phyloP scores from a whole-genome alignment of 2,113 vertebrate genomes.

The Ellobius talpinus region DNA sequence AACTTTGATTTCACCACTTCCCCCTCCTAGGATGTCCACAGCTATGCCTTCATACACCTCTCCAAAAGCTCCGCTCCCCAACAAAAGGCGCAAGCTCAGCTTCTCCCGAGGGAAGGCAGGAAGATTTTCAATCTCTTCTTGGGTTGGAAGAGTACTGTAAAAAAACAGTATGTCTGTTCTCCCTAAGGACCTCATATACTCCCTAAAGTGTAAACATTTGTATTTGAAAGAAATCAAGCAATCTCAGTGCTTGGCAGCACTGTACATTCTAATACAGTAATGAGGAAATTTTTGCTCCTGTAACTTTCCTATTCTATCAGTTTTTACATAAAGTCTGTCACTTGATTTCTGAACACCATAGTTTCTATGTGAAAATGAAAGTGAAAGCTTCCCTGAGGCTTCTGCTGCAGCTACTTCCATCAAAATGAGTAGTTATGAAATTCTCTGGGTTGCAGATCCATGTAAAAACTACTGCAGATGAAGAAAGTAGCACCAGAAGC shows the following conservation, averaged over 20 bases:
- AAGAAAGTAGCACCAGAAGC: conserved; percentile 13
- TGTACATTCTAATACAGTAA: background rate
- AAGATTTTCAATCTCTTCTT: conserved; percentile 86
- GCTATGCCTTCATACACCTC: conserved; percentile 89
- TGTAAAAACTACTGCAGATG: background rate
- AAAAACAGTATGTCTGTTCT: conserved; percentile 66
- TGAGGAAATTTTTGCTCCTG: background rate
- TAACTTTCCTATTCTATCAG: background rate
- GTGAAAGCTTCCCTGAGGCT: background rate
- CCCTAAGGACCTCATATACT: background rate
- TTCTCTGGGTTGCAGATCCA: background rate
- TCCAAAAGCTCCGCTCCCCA: conserved; percentile 91
- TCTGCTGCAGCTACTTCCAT: background rate
- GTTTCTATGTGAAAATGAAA: background rate
- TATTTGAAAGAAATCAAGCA: background rate
- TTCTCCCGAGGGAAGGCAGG: conserved; percentile 87
- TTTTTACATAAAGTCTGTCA: background rate
- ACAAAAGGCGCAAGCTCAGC: conserved; percentile 85
- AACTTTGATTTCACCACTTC: conserved; percentile 86
- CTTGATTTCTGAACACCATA: background rate
- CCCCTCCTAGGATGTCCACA: conserved; percentile 80
- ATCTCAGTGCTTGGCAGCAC: background rate
- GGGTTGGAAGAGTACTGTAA: conserved; percentile 86
- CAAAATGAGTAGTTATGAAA: background rate
- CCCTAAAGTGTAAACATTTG: background rate